Evolutionary conservation across 1,140 invertebrate species (phyloP).

Genomic region (Dreissena polymorpha): DNA sequence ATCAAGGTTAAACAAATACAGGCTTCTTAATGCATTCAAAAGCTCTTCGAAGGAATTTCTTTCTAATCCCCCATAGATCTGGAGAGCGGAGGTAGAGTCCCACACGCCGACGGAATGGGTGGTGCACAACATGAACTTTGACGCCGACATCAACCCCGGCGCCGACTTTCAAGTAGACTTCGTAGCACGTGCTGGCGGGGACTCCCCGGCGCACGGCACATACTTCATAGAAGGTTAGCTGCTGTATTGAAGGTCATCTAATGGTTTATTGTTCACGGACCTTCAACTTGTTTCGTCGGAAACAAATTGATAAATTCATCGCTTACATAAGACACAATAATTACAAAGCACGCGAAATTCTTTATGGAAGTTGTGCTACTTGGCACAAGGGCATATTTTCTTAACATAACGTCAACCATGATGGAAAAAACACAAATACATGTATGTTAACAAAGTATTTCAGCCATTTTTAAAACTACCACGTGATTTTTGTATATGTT

Average conservation of each 20-base stretch:
- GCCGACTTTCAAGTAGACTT: constrained; percentile 22
- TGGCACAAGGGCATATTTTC: no score
- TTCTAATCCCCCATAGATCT: constrained; percentile 10
- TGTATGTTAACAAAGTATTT: no score
- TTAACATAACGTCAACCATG: no score
- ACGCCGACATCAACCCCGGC: constrained; percentile 14
- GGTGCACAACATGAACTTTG: constrained; percentile 23
- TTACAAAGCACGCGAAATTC: no score
- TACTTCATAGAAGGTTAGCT: constrained; percentile 18
- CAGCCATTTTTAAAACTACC: no score
- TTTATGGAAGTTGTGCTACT: no score
- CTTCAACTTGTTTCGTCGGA: no score
- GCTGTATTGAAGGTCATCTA: not conserved
- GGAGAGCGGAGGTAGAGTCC: constrained; percentile 27
- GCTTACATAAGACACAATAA: no score
- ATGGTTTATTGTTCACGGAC: no score
- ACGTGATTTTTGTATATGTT: no score
- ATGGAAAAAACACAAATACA: no score
- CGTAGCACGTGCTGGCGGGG: not conserved
- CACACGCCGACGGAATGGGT: constrained; percentile 24
- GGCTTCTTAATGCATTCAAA: not conserved
- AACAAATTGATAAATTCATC: no score
- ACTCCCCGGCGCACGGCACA: not conserved
- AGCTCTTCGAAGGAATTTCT: not conserved
- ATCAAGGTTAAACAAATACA: not conserved